These are phyloP conservation scores for Hapalemur alaotrensis DNA, from an alignment of 2,797 vertebrate species.

Conservation along the genomic window DNA sequence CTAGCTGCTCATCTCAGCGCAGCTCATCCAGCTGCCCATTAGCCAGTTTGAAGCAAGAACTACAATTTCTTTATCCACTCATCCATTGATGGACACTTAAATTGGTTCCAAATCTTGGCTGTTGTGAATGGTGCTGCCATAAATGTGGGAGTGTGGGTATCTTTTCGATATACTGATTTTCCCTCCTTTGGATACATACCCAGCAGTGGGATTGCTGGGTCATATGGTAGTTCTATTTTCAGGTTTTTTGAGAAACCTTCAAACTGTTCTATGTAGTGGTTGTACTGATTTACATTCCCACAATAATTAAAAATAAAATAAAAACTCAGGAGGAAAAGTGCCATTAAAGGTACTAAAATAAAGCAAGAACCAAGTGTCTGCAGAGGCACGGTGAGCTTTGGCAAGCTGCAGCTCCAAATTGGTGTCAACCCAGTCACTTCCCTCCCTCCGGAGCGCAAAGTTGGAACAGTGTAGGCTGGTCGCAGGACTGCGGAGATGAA, in stretches of 20 bases:
- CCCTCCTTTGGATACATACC: background rate
- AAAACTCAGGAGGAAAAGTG: background rate
- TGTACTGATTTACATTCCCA: background rate
- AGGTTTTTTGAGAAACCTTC: background rate
- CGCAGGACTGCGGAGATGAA: background rate
- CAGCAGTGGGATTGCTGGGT: background rate
- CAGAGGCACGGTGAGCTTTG: background rate
- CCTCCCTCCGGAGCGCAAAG: background rate
- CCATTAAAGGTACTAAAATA: background rate
- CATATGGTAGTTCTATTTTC: background rate
- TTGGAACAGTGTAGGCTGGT: background rate
- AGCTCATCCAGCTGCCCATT: rapidly evolving
- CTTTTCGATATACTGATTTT: background rate
- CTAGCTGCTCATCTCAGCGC: rapidly evolving
- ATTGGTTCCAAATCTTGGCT: background rate
- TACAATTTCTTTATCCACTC: background rate
- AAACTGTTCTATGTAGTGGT: background rate
- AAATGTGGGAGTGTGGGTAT: background rate
- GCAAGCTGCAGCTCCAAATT: background rate
- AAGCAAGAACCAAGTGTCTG: background rate
- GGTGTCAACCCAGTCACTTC: background rate
- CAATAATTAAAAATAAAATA: background rate
- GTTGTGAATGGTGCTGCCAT: background rate
- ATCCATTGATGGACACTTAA: background rate
- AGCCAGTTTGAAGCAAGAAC: background rate